Evolutionary conservation across 2,113 vertebrate species (phyloP), one percentile per base, ranked within the genome.

Genomic region (Grus americana): DNA sequence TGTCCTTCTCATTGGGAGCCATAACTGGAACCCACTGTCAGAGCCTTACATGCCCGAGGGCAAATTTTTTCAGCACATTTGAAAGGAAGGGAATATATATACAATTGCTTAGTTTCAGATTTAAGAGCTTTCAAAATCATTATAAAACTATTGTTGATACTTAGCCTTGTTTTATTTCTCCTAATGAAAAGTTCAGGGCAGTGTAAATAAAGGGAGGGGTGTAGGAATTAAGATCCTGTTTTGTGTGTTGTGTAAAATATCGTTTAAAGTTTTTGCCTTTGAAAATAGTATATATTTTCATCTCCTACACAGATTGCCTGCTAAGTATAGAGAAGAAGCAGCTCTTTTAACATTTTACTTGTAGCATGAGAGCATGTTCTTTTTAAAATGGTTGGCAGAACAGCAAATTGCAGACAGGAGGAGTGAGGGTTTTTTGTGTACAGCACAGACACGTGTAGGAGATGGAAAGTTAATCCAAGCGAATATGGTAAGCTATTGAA

Each of bases 301-400:
- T 85, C 27, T 94, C 21, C 47, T 68, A 16, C 27, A 47, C 57
- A 82, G 83, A 70, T 68, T 92, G 92, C 54, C 26, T 73, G 52
- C 73, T 67, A 79, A 89, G 16, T 81, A 34, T 72, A 65, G 91
- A 84, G 65, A 85, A 62, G 34, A 26, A 90, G 71, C 78, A 92
- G 67, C 59, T 95, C 79, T 55, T 81, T 38, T 87, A 91, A 71
- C 52, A 32, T 55, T 70, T 61, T 47, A 4, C 58, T 80, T 90
- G 30, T 59, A 68, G 23, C 18, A 10, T 46, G n/a, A 81, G 76
- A 61, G 38, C 47, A 67, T 67, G 66, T 81, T 55, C 50, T 87
- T 86, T 84, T 86, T 27, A 36, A 91, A 89, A 72, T 30, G 75
- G 36, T 62, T 93, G 90, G 59, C 82, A 86, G 81, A 93, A 80